Evolutionary conservation across 1,140 invertebrate genomes (phyloP).

Genomic region (Charaxes varanes): DNA sequence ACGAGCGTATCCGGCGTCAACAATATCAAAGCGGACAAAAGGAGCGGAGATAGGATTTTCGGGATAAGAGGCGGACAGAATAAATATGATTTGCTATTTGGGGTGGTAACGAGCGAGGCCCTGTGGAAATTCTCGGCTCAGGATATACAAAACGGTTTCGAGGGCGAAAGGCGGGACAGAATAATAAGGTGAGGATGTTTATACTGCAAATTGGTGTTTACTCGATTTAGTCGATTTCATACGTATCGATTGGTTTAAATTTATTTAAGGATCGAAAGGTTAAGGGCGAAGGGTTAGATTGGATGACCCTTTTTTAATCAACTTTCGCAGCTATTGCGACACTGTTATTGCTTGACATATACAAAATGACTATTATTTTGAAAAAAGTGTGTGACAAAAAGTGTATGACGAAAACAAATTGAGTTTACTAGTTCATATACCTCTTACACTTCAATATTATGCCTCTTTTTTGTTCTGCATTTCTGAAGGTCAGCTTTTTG

Average conservation of each 20-base stretch:
- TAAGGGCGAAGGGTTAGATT: not conserved
- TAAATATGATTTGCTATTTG: constrained; percentile 87
- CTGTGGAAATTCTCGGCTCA: constrained; percentile 87
- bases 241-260: constrained; percentile 6
- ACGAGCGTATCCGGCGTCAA: constrained; percentile 55
- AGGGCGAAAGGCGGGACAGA: constrained; percentile 90
- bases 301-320: not conserved
- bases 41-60: constrained; percentile 69
- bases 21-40: constrained; percentile 77
- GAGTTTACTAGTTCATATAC: too few species aligned
- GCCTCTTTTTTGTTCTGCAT: too few species aligned
- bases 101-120: constrained; percentile 89
- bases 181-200: constrained; percentile 79
- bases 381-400: too few species aligned
- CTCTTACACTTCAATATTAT: too few species aligned
- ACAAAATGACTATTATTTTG: too few species aligned
- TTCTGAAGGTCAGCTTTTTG: too few species aligned
- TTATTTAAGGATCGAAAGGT: not conserved
- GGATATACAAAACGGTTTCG: constrained; percentile 92
- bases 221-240: constrained; percentile 11
- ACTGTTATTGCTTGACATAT: constrained; percentile 1
- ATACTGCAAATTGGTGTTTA: constrained; percentile 30
- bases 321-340: not conserved
- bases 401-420: too few species aligned
- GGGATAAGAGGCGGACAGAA: constrained; percentile 69